Evolutionary conservation across 2,888 invertebrate genomes (phyloP).

Genomic region (Oeneis ivallda): DNA sequence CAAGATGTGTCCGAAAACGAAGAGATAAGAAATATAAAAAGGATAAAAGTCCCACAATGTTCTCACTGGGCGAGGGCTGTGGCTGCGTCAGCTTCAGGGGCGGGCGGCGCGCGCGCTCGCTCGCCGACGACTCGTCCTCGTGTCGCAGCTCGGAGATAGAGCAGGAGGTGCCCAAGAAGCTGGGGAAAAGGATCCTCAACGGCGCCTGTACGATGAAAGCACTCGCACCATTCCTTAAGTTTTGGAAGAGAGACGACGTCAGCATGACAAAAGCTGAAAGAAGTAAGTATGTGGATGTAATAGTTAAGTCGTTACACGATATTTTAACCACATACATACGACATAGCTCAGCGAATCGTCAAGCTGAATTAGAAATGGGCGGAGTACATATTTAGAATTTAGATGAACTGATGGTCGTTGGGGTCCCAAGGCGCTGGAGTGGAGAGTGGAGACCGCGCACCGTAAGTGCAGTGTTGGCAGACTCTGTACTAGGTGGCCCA

Average conservation of each 20-base stretch:
- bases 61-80: slow-evolving; percentile 75
- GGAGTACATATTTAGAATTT: no score
- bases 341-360: no score
- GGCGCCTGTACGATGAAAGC: slow-evolving; percentile 78
- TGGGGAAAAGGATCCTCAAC: slow-evolving; percentile 63
- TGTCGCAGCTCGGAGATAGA: slow-evolving; percentile 78
- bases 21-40: slow-evolving; percentile 74
- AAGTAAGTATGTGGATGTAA: slow-evolving; percentile 84
- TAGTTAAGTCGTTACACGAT: no score
- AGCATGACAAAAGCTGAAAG: slow-evolving; percentile 90
- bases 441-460: no score
- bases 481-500: no score
- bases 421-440: no score
- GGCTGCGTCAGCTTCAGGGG: slow-evolving; percentile 75
- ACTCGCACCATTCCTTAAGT: slow-evolving; percentile 84
- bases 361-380: no score
- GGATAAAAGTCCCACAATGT: slow-evolving; percentile 76
- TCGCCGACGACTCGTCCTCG: slow-evolving; percentile 74
- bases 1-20: slow-evolving; percentile 76
- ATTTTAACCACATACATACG: no score
- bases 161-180: slow-evolving; percentile 71
- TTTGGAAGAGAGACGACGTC: slow-evolving; percentile 86
- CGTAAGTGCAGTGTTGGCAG: no score
- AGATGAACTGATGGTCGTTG: no score
- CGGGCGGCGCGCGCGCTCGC: slow-evolving; percentile 62